Conservation (phyloP, 2,888 invertebrate genomes). For the Microdon myrmicae region DNA sequence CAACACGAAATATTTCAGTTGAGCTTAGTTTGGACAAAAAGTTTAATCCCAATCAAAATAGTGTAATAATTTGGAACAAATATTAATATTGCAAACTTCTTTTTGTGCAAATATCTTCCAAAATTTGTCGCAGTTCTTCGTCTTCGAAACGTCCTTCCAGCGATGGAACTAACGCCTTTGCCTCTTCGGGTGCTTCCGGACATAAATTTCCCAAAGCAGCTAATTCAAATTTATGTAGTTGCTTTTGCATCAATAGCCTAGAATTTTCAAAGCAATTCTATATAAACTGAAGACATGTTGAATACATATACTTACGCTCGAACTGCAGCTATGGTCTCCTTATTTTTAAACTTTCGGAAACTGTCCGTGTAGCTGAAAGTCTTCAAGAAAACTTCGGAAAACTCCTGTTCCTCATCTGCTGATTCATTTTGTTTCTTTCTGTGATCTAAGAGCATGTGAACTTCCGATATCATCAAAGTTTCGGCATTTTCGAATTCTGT, state of each 20-base stretch:
- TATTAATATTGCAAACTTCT: conserved; percentile 96
- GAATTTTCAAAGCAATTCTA: too few species aligned
- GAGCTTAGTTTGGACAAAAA: too few species aligned
- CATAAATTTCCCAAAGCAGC: conserved; percentile 98
- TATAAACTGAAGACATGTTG: too few species aligned
- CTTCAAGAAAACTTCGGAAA: conserved; percentile 98
- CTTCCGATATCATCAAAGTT: conserved; percentile 94
- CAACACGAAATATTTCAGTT: too few species aligned
- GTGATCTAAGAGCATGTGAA: conserved; percentile 95
- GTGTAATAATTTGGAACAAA: too few species aligned
- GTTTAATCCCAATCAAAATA: too few species aligned
- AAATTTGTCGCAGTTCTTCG: conserved; percentile 93
- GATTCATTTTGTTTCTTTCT: conserved; percentile 97
- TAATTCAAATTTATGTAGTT: conserved; percentile 97
- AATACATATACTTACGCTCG: too few species aligned
- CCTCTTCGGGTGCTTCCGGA: conserved; percentile 98
- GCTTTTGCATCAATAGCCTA: conserved; percentile 92
- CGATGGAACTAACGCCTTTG: conserved; percentile 96
- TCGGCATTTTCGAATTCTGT: conserved; percentile 99
- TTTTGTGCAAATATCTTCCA: conserved; percentile 98
- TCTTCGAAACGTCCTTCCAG: conserved; percentile 97
- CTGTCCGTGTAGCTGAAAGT: conserved; percentile 95
- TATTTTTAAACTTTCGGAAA: conserved; percentile 97
- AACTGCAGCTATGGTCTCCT: conserved; percentile 96
- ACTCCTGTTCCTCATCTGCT: conserved; percentile 97